phyloP scores from a whole-genome alignment of 2,797 vertebrate genomes.

The Artibeus lituratus region DNA sequence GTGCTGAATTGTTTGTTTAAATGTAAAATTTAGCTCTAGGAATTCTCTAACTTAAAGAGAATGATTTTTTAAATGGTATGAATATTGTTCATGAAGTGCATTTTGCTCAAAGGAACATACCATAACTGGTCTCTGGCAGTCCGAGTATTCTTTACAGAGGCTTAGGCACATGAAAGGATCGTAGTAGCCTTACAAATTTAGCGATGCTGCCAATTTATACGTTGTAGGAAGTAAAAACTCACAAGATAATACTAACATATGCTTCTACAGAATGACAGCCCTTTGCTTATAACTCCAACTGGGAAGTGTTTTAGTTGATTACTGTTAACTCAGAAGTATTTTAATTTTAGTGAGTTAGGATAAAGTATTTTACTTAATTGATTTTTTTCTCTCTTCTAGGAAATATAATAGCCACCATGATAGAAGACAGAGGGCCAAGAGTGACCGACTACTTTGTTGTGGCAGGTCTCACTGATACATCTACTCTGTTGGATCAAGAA shows the following conservation, averaged over 20 bases:
- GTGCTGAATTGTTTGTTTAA: background rate
- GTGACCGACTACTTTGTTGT: constrained; percentile 99
- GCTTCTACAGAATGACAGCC: background rate
- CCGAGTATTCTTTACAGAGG: background rate
- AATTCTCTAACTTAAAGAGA: background rate
- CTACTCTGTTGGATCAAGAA: constrained; percentile 93
- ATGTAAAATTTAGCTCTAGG: background rate
- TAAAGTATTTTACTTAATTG: constrained; percentile 40
- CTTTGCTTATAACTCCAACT: constrained; percentile 26
- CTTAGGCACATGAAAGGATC: background rate
- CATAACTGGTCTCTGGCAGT: background rate
- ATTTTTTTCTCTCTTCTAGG: constrained; percentile 64
- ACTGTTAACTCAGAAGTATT: constrained; percentile 4
- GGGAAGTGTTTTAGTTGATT: background rate
- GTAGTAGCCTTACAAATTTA: background rate
- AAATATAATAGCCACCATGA: constrained; percentile 88
- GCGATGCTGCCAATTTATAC: background rate
- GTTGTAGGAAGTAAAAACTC: background rate
- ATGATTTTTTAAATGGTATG: background rate
- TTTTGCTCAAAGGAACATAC: background rate
- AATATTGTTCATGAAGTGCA: background rate
- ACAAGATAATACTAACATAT: background rate
- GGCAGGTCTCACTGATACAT: constrained; percentile 95
- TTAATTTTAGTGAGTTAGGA: constrained; percentile 30
- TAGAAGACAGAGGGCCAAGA: constrained; percentile 96